Percentiles rank a stretch among this genome's conserved stretches.
Evolutionary conservation across 2,113 vertebrate species (phyloP).

Genomic region (Ellobius talpinus): DNA sequence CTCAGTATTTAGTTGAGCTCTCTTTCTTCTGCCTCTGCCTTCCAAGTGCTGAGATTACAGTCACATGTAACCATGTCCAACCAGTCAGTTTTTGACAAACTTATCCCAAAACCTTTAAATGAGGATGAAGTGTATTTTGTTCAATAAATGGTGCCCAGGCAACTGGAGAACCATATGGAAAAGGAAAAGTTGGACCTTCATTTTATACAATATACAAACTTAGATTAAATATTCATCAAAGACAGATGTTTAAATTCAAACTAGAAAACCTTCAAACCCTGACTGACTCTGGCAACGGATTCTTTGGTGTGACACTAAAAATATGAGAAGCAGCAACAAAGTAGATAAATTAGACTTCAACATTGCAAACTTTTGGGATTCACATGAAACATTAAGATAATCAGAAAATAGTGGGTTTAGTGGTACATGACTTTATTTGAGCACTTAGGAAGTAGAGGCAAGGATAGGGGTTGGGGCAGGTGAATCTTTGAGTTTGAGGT

Average conservation of each 20-base stretch:
- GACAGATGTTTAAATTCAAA: background rate
- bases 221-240: conserved; percentile 24
- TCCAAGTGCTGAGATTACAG: background rate
- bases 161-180: background rate
- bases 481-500: background rate
- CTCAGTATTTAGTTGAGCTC: background rate
- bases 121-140: background rate
- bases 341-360: background rate
- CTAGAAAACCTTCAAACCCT: background rate
- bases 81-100: background rate
- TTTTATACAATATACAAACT: background rate
- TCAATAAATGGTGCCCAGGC: background rate
- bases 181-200: background rate
- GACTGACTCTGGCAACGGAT: background rate
- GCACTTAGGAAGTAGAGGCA: background rate
- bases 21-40: background rate
- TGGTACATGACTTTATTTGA: background rate
- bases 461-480: background rate
- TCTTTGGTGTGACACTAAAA: conserved; percentile 27
- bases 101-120: background rate
- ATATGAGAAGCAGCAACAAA: background rate
- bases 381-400: background rate
- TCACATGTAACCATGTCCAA: background rate
- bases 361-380: conserved; percentile 3
- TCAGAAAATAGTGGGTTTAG: background rate